A percentile compares a stretch with the other conserved stretches of the same genome.
Conservation (phyloP, 1,140 invertebrate genomes). For the Andricus grossulariae region DNA sequence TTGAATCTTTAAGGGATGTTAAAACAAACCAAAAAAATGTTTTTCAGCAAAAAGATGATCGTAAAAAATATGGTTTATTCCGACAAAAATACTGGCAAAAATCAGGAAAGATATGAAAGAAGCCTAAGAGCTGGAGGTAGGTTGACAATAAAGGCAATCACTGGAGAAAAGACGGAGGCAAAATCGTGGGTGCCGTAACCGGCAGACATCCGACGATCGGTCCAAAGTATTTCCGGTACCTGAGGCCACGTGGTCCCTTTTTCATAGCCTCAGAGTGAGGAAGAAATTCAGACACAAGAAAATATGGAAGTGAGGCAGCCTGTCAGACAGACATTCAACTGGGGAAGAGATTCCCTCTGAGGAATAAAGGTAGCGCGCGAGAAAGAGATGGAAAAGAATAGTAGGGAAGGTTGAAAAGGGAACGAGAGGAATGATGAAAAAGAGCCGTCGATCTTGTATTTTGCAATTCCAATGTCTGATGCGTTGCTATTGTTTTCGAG, state of each 20-base stretch:
- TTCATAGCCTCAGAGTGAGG: slow-evolving; percentile 35
- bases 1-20: too few relatives aligned
- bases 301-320: slow-evolving; percentile 56
- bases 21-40: too few relatives aligned
- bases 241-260: slow-evolving; percentile 51
- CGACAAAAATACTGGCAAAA: slow-evolving; percentile 40
- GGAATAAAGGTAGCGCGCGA: not conserved
- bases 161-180: slow-evolving; percentile 44
- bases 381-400: not conserved
- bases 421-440: slow-evolving; percentile 27
- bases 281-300: slow-evolving; percentile 53
- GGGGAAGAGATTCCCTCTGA: not conserved
- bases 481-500: slow-evolving; percentile 50
- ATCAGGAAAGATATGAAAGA: slow-evolving; percentile 40
- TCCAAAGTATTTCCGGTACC: slow-evolving; percentile 66
- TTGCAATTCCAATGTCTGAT: slow-evolving; percentile 54
- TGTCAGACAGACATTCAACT: slow-evolving; percentile 12
- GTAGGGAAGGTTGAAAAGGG: not conserved
- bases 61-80: slow-evolving; percentile 29
- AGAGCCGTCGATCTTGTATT: slow-evolving; percentile 49
- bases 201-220: slow-evolving; percentile 64
- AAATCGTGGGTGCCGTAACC: slow-evolving; percentile 53
- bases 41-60: not conserved
- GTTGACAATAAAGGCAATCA: slow-evolving; percentile 58
- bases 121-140: slow-evolving; percentile 44